These are phyloP conservation scores for Maconellicoccus hirsutus DNA, from an alignment of 1,140 invertebrate species.

Conservation along the genomic window DNA sequence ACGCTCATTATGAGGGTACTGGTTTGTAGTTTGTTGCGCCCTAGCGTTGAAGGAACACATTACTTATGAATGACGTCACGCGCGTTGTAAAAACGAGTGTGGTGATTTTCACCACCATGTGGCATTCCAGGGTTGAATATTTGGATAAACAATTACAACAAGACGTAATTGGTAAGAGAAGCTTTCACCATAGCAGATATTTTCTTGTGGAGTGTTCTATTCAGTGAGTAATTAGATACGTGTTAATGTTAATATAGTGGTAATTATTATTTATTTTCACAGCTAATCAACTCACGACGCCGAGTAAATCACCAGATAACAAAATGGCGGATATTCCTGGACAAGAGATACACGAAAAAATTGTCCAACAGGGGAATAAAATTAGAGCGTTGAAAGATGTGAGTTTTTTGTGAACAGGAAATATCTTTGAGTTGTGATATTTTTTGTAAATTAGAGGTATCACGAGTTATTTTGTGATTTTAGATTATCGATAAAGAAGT, in stretches of 20 bases:
- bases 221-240: slow-evolving; percentile 37
- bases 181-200: slow-evolving; percentile 76
- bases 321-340: slow-evolving; percentile 19
- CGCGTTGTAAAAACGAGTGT: too few species aligned
- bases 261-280: too few species aligned
- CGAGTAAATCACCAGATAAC: too few species aligned
- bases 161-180: slow-evolving; percentile 67
- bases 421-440: too few species aligned
- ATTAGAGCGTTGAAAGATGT: slow-evolving; percentile 51
- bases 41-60: too few species aligned
- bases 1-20: too few species aligned
- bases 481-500: slow-evolving; percentile 52
- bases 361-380: slow-evolving; percentile 51
- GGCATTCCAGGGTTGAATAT: too few species aligned
- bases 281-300: neutral
- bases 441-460: neutral
- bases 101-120: too few species aligned
- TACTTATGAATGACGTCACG: too few species aligned
- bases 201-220: slow-evolving; percentile 59
- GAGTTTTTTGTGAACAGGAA: neutral
- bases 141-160: slow-evolving; percentile 59
- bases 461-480: neutral
- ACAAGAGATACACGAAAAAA: slow-evolving; percentile 39
- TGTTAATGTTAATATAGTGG: too few species aligned
- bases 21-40: too few species aligned